Percentiles rank a stretch among this genome's conserved stretches.
Evolutionary conservation across 2,888 invertebrate genomes (phyloP).

Genomic region (Drosophila macrospina): DNA sequence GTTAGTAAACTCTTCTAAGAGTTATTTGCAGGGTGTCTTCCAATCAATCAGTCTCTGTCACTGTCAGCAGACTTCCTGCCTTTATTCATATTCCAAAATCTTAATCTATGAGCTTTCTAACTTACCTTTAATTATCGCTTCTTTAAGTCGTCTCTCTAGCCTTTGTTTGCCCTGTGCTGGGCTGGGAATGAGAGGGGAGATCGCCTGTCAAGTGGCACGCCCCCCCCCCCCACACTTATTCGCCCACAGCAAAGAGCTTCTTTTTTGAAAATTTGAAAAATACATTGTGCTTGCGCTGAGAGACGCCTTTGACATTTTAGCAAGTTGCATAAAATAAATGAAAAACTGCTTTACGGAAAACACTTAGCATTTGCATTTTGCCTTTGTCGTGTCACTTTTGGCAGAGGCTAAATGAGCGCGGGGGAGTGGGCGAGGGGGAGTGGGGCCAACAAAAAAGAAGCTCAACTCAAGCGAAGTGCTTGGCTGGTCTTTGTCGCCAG

Average conservation of each 20-base stretch:
- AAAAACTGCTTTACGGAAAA: constrained; percentile 71
- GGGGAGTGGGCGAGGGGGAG: background rate
- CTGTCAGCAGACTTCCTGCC: background rate
- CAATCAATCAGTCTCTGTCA: no score
- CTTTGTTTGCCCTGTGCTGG: constrained; percentile 14
- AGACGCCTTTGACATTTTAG: constrained; percentile 71
- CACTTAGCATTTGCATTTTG: constrained; percentile 70
- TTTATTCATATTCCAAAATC: background rate
- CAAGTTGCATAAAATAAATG: constrained; percentile 80
- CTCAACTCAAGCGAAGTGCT: constrained; percentile 40
- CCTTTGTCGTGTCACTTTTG: constrained; percentile 60
- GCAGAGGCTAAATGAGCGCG: constrained; percentile 55
- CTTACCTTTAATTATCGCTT: constrained; percentile 25
- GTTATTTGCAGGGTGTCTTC: no score
- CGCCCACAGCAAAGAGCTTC: constrained; percentile 15
- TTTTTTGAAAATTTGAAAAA: constrained; percentile 10
- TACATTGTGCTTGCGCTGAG: constrained; percentile 25
- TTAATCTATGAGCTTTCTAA: background rate
- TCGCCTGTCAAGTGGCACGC: constrained; percentile 30
- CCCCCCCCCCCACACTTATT: background rate
- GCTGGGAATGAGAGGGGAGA: background rate
- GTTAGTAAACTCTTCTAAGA: no score
- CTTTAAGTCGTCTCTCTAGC: constrained; percentile 13
- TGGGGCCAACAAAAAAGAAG: constrained; percentile 7
- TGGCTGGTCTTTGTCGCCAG: constrained; percentile 38